Evolutionary conservation across 2,113 vertebrate genomes (phyloP), one percentile per base, ranked within the genome.

Genomic region (Spea multiplicata): DNA sequence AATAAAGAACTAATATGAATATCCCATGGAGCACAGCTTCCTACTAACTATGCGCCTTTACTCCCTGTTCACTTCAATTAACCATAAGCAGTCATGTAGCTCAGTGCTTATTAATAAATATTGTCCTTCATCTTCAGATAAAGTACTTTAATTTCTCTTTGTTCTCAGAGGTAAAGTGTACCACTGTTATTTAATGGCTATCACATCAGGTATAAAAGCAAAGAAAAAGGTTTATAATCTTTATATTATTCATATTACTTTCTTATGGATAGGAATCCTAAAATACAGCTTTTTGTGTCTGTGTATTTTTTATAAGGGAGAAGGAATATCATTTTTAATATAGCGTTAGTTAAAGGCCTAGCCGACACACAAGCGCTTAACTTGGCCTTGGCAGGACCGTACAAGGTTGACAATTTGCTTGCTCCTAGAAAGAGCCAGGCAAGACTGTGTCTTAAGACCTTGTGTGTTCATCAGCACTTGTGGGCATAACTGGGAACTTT

Each of bases 101-200:
- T 46, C 47, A 45, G 12, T 78, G 46, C 46, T 78, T 78, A 78
- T 78, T 78, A 78, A 71, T 71, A 78, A 71, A 78, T 71, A 62
- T 78, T n/a, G 47, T 14, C 46, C 16, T 71, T 71, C 71, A 71
- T 78, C 57, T 78, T 52, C 66, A 70, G 53, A 77, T 70, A 52
- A 77, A 61, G 66, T 44, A 8, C 57, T 71, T 78, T 71, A 64
- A 78, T 78, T 64, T 78, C 68, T 45, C 57, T 52, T 30, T 17
- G 12, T 59, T 65, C 61, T 71, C 17, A 30, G 16, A 1, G 62
- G 67, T 64, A 8, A 7, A 55, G 46, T 65, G 5, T 30, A 53
- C 70, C 14, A 52, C 69, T 73, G 61, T 7, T 79, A 78, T 71
- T 79, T 79, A 57, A 72, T 66, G 44, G 49, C 61, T 66, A 17